Conservation (phyloP, 2,113 vertebrate species). For the Suncus etruscus region DNA sequence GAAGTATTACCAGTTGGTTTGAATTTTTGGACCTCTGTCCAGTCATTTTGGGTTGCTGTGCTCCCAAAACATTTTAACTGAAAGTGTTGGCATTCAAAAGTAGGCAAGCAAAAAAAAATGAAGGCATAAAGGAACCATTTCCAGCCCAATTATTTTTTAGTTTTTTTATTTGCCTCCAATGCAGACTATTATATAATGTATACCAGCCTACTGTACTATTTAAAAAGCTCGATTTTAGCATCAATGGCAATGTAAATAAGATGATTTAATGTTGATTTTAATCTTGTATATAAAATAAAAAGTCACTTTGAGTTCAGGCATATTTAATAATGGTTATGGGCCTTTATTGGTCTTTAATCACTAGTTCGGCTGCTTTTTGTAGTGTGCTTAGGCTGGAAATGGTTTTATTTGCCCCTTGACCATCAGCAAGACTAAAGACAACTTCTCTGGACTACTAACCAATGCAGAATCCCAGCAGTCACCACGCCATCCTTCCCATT, state of each 20-base stretch:
- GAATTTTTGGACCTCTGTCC: constrained; percentile 81
- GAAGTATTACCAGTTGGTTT: constrained; percentile 85
- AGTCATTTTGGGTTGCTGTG: constrained; percentile 83
- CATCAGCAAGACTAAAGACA: constrained; percentile 75
- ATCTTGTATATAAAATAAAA: constrained; percentile 92
- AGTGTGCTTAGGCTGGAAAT: constrained; percentile 89
- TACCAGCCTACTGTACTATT: constrained; percentile 90
- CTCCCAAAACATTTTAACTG: constrained; percentile 82
- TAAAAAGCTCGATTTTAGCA: constrained; percentile 88
- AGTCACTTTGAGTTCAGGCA: constrained; percentile 88
- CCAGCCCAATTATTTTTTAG: constrained; percentile 86
- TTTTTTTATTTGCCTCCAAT: constrained; percentile 84
- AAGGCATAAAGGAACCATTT: constrained; percentile 81
- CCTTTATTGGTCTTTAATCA: constrained; percentile 86
- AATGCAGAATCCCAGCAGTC: constrained; percentile 66
- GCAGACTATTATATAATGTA: constrained; percentile 85
- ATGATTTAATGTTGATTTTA: constrained; percentile 92
- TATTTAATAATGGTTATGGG: constrained; percentile 89
- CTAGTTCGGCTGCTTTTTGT: constrained; percentile 86
- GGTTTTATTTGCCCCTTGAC: constrained; percentile 84
- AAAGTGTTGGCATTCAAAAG: constrained; percentile 84
- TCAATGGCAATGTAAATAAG: constrained; percentile 92
- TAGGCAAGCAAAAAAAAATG: constrained; percentile 70
- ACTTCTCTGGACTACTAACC: constrained; percentile 82
- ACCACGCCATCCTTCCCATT: constrained; percentile 12